Conservation (phyloP, 2,113 vertebrate genomes). For the Ptyas mucosa region DNA sequence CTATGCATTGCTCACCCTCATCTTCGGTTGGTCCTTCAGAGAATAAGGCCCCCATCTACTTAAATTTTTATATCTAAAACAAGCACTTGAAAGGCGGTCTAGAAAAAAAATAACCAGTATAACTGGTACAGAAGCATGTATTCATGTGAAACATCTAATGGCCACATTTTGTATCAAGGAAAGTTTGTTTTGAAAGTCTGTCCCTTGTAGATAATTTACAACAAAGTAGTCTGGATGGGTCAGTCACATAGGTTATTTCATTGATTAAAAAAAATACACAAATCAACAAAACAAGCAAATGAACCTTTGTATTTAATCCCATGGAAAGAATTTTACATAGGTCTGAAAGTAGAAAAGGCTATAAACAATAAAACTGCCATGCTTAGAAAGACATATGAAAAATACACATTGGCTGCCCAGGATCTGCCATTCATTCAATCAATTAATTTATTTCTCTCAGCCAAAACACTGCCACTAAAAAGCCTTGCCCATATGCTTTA, state of each 20-base stretch:
- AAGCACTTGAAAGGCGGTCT: neutral
- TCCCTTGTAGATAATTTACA: neutral
- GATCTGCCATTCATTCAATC: conserved; percentile 81
- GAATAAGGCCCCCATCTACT: neutral
- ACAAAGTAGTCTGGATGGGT: neutral
- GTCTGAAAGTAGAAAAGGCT: conserved; percentile 27
- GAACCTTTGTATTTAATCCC: neutral
- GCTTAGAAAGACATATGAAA: conserved; percentile 58
- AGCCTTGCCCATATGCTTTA: conserved; percentile 81
- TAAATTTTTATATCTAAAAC: neutral
- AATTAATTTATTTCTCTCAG: conserved; percentile 85
- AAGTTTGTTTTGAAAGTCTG: neutral
- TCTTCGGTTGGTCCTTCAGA: neutral
- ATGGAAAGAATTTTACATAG: conserved; percentile 20
- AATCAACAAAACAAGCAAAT: conserved; percentile 25
- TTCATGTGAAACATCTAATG: neutral
- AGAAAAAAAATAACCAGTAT: neutral
- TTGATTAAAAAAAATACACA: neutral
- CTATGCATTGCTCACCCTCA: neutral
- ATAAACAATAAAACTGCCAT: conserved; percentile 44
- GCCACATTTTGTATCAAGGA: neutral
- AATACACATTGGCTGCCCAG: conserved; percentile 67
- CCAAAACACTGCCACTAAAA: conserved; percentile 83
- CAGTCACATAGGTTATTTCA: neutral
- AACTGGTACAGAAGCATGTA: neutral